A percentile compares a stretch with the other conserved stretches of the same genome.
phyloP scores from a whole-genome alignment of 2,888 invertebrate species.

The Pheosia tremula region DNA sequence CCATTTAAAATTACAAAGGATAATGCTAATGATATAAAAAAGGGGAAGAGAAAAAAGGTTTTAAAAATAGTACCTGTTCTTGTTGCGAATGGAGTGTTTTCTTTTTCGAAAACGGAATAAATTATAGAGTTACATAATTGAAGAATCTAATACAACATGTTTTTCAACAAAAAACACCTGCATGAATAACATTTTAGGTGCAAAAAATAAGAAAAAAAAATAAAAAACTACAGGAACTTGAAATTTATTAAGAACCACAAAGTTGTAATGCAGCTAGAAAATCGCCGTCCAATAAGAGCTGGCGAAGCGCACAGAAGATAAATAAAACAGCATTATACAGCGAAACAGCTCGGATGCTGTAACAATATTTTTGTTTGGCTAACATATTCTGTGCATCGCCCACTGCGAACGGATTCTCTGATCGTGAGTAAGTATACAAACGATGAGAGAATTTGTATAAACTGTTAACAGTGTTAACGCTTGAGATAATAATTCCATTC shows the following conservation, averaged over 20 bases:
- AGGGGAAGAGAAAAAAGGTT: too few species aligned
- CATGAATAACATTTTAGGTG: too few species aligned
- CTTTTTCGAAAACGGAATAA: too few species aligned
- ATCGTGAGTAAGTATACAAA: neutral
- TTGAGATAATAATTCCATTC: too few species aligned
- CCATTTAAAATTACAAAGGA: neutral
- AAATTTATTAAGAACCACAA: neutral
- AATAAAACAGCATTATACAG: conserved; percentile 10
- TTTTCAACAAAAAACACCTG: too few species aligned
- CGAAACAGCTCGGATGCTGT: conserved; percentile 10
- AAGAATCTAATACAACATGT: too few species aligned
- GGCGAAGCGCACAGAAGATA: neutral
- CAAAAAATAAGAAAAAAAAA: neutral
- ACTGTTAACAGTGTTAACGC: neutral
- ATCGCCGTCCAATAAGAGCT: conserved; percentile 10
- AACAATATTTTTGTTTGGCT: conserved; percentile 8
- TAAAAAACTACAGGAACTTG: neutral
- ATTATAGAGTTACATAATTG: too few species aligned
- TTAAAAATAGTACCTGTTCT: too few species aligned
- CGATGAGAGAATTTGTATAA: neutral
- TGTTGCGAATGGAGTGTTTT: too few species aligned
- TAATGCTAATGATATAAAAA: neutral
- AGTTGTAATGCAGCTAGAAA: conserved; percentile 5
- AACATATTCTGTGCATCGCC: conserved; percentile 1
- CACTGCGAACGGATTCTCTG: neutral